Percentiles rank a stretch among this genome's conserved stretches.
phyloP scores from a whole-genome alignment of 2,113 vertebrate genomes.

The Salvelinus namaycush region DNA sequence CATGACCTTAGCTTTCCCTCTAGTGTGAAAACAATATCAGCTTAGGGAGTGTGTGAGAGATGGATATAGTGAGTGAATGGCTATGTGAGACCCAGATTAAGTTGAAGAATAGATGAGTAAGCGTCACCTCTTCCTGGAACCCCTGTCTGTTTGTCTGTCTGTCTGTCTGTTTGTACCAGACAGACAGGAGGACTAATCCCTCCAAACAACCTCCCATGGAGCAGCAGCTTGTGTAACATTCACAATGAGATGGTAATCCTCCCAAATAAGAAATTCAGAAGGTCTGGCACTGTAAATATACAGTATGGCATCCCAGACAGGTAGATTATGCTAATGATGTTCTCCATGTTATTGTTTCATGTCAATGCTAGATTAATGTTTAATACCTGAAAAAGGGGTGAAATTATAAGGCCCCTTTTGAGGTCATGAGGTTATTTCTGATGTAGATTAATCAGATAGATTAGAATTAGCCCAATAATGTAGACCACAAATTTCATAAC shows the following conservation, averaged over 20 bases:
- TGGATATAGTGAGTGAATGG: not conserved
- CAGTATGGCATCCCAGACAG: not conserved
- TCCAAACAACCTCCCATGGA: not conserved
- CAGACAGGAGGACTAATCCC: not conserved
- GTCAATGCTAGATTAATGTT: not conserved
- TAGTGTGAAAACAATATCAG: not conserved
- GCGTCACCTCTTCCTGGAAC: not conserved
- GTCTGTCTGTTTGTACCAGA: not conserved
- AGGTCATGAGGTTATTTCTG: not conserved
- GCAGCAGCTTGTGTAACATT: slow-evolving; percentile 7
- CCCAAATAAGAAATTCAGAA: not conserved
- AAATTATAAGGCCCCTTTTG: not conserved
- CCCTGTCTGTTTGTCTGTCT: not conserved
- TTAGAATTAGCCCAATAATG: not conserved
- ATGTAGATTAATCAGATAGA: not conserved
- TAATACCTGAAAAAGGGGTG: not conserved
- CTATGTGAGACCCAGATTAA: not conserved
- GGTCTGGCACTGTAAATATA: not conserved
- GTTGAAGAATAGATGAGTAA: not conserved
- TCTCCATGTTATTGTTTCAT: not conserved
- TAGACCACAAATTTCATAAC: not conserved
- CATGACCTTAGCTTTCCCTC: not conserved
- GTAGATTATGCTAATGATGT: not conserved
- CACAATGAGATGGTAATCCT: not conserved
- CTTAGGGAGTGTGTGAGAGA: not conserved